A percentile compares a stretch with the other conserved stretches of the same genome.
Evolutionary conservation across 1,140 invertebrate species (phyloP).

Genomic region (Hylyphantes graminicola): DNA sequence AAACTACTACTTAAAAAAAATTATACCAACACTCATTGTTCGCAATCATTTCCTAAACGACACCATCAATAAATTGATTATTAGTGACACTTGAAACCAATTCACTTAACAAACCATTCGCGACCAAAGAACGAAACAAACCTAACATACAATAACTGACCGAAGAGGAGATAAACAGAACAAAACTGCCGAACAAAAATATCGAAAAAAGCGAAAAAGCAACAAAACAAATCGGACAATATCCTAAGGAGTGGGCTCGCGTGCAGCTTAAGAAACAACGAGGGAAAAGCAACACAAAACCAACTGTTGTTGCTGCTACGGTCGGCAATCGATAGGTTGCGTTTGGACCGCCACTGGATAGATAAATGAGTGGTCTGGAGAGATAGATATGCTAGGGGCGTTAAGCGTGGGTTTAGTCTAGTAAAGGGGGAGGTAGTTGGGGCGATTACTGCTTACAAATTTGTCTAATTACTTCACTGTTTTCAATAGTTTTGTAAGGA

Average conservation of each 20-base stretch:
- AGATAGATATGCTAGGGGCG: neutral
- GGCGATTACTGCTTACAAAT: too few relatives aligned
- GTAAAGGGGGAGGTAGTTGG: too few relatives aligned
- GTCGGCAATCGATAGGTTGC: constrained; percentile 35
- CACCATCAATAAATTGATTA: too few relatives aligned
- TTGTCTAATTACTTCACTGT: too few relatives aligned
- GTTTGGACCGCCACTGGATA: constrained; percentile 9
- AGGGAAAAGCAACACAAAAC: constrained; percentile 10
- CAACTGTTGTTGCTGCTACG: constrained; percentile 47
- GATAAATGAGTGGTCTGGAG: constrained; percentile 21
- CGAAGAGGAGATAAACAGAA: neutral
- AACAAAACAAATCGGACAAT: constrained; percentile 15
- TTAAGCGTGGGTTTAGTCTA: too few relatives aligned
- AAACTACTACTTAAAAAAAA: too few relatives aligned
- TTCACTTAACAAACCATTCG: neutral
- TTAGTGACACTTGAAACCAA: too few relatives aligned
- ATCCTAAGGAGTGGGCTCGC: constrained; percentile 36
- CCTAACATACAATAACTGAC: too few relatives aligned
- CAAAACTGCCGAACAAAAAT: neutral
- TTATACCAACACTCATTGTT: too few relatives aligned
- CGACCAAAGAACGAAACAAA: neutral
- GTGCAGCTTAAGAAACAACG: constrained; percentile 13
- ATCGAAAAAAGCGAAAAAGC: neutral
- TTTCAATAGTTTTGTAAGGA: too few relatives aligned
- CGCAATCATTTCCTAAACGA: too few relatives aligned